These are phyloP conservation scores for Amphilophus citrinellus DNA, from an alignment of 2,113 vertebrate genomes.

Conservation along the genomic window DNA sequence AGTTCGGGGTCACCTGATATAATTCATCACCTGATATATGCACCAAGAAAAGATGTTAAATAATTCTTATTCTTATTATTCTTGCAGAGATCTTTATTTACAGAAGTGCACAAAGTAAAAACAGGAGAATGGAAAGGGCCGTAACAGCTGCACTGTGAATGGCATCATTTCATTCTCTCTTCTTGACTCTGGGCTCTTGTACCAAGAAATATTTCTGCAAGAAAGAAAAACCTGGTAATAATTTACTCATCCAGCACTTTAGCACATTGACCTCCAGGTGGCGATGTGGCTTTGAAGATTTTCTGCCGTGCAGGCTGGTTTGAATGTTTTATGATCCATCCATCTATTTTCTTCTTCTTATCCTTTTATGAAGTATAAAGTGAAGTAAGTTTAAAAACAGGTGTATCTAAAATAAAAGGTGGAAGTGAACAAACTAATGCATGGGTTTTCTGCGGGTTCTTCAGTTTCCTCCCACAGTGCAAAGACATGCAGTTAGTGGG, in stretches of 20 bases:
- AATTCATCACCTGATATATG: too few relatives aligned
- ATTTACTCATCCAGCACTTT: not conserved
- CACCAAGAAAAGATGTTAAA: too few relatives aligned
- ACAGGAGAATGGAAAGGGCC: too few relatives aligned
- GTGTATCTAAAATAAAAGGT: not conserved
- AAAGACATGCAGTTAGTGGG: too few relatives aligned
- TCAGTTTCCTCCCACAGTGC: too few relatives aligned
- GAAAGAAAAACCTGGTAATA: not conserved
- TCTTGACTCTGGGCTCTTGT: not conserved
- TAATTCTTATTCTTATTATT: too few relatives aligned
- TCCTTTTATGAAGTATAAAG: too few relatives aligned
- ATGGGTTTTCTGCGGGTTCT: too few relatives aligned
- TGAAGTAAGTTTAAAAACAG: not conserved
- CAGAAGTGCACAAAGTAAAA: too few relatives aligned
- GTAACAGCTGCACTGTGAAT: not conserved
- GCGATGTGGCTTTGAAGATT: constrained; percentile 9
- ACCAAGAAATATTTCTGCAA: not conserved
- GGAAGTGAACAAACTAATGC: not conserved
- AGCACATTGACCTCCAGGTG: not conserved
- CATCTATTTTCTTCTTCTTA: too few relatives aligned
- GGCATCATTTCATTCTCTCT: not conserved
- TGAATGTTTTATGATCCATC: not conserved
- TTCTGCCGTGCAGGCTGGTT: not conserved
- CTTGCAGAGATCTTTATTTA: too few relatives aligned
- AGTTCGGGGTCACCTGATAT: too few relatives aligned